Evolutionary conservation across 2,113 vertebrate genomes (phyloP), one percentile per base, ranked within the genome.

Genomic region (Ondatra zibethicus): DNA sequence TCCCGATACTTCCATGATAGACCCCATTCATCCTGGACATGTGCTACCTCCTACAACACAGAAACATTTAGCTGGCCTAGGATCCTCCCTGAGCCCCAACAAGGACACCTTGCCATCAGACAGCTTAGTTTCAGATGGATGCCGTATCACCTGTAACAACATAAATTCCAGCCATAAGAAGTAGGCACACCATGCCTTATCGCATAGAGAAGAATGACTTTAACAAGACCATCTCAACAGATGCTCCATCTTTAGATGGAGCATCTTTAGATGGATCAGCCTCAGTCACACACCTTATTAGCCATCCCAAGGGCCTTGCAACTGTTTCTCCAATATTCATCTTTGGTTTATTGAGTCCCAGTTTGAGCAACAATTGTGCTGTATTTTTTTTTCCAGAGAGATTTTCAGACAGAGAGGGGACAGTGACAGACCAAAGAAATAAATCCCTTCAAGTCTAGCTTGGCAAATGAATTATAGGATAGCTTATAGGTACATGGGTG

Each of bases 401-500:
- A 21, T 21, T 58, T 58, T 45, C 42, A 52, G 45, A 23, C 31
- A 33, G 13, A 25, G 21, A 14, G 5, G 23, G 16, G 12, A 17
- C 33, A 39, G 5, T 17, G 23, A 25, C 13, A n/a, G 45, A 52
- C 47, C 66, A 88, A 39, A 87, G 84, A 68, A 88, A 88, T 3
- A 2, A n/a, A 14, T n/a, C 17, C 6, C 21, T 3, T 1, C 12
- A 50, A 23, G 12, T 23, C 12, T 52, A 52, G 7, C 5, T 70
- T n/a, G 23, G 47, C 29, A 50, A 72, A 29, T n/a, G 4, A 52
- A 70, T 88, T 47, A 39, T 70, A 33, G 45, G 11, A 66, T 50
- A 70, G 12, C 23, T 55, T n/a, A n/a, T 9, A 88, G 36, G 2
- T 17, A 47, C 65, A 70, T n/a, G 85, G 47, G 21, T 72, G 23